These are phyloP conservation scores for Bungarus multicinctus DNA, from an alignment of 2,113 vertebrate species.

Conservation along the genomic window DNA sequence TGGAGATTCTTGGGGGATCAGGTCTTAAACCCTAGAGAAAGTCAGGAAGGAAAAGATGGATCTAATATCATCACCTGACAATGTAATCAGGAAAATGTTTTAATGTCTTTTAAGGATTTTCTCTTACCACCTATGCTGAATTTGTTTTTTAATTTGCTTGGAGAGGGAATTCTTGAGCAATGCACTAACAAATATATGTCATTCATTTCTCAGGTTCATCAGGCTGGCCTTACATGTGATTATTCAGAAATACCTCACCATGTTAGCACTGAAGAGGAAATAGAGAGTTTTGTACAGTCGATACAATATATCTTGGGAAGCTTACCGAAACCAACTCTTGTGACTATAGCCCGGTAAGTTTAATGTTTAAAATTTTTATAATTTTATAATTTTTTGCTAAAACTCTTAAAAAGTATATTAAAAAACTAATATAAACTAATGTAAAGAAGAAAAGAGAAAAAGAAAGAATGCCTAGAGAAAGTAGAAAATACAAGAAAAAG, in stretches of 20 bases:
- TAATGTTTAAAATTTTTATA: not conserved
- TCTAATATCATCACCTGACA: not conserved
- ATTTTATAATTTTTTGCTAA: not conserved
- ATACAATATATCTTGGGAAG: slow-evolving; percentile 70
- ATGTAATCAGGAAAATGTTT: not conserved
- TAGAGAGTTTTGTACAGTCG: slow-evolving; percentile 76
- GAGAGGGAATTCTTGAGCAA: not conserved
- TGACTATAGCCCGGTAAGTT: slow-evolving; percentile 89
- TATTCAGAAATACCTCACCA: slow-evolving; percentile 92
- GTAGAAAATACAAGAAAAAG: no score
- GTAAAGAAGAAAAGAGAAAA: no score
- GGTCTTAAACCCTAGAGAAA: not conserved
- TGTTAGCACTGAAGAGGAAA: slow-evolving; percentile 85
- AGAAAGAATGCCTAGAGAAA: no score
- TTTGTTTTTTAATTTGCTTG: not conserved
- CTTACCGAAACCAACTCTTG: slow-evolving; percentile 84
- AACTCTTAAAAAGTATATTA: not conserved
- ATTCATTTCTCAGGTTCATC: slow-evolving; percentile 81
- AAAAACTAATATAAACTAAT: not conserved
- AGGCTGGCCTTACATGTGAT: slow-evolving; percentile 94
- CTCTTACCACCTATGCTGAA: not conserved
- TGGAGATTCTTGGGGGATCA: not conserved
- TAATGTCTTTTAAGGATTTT: not conserved
- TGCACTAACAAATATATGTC: not conserved
- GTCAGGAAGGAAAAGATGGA: not conserved